Conservation (phyloP, 1,140 invertebrate species). For the Arion vulgaris region DNA sequence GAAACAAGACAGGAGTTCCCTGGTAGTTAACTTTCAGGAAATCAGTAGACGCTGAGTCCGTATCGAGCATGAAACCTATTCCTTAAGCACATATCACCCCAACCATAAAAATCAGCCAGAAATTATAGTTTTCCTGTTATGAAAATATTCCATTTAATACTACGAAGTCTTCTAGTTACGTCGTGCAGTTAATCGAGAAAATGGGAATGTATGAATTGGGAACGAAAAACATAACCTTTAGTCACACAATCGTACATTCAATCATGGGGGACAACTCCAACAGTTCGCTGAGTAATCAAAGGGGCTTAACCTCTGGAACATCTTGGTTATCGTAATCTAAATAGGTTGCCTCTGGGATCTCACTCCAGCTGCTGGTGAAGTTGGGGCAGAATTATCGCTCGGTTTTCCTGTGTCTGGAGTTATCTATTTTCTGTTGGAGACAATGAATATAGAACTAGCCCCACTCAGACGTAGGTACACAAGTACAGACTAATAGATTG, state of each 20-base stretch:
- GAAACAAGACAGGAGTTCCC: too few species aligned
- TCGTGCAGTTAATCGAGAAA: neutral
- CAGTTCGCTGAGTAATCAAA: neutral
- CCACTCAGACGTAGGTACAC: too few species aligned
- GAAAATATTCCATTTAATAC: neutral
- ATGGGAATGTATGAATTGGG: too few species aligned
- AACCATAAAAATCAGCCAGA: too few species aligned
- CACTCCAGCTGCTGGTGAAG: neutral
- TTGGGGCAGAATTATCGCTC: neutral
- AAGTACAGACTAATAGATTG: too few species aligned
- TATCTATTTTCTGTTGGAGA: neutral
- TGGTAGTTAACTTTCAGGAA: too few species aligned
- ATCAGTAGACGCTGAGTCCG: too few species aligned
- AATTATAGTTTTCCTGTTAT: neutral
- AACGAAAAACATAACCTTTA: neutral
- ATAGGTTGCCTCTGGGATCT: neutral
- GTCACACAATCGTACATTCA: neutral
- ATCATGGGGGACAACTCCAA: neutral
- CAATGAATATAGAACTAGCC: too few species aligned
- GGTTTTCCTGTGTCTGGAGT: neutral
- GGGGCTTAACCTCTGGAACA: neutral
- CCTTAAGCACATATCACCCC: too few species aligned
- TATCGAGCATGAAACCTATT: too few species aligned
- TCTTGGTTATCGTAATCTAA: neutral
- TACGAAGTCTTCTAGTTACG: neutral